A percentile compares a stretch with the other conserved stretches of the same genome.
Conservation (phyloP, 2,888 invertebrate genomes). For the Mythimna loreyi region DNA sequence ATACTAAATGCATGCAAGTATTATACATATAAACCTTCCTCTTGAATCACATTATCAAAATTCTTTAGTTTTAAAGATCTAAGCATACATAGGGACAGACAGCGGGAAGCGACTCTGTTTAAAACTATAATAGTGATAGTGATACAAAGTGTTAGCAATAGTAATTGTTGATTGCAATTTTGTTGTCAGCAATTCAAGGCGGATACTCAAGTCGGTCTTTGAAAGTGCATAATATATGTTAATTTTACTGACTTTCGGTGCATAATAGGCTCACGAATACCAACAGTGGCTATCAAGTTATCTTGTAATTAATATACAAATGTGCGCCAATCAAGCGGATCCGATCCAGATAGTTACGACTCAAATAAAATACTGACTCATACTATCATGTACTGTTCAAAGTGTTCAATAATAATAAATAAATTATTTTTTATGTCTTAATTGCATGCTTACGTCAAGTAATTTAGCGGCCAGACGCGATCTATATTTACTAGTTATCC, state of each 20-base stretch:
- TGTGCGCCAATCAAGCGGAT: constrained; percentile 30
- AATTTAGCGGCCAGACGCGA: not conserved
- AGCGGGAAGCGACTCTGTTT: too few species aligned
- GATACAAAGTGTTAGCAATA: too few species aligned
- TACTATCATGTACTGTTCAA: constrained; percentile 11
- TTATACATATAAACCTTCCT: too few species aligned
- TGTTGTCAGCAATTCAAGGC: not conserved
- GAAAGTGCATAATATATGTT: not conserved
- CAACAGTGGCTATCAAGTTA: constrained; percentile 33
- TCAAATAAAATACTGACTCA: constrained; percentile 15
- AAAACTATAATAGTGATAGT: not conserved
- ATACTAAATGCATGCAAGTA: too few species aligned
- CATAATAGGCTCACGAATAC: too few species aligned
- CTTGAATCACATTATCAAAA: too few species aligned
- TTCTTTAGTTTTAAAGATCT: too few species aligned
- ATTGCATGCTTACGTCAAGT: constrained; percentile 7
- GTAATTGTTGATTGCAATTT: not conserved
- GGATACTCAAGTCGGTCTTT: not conserved
- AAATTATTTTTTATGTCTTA: constrained; percentile 15
- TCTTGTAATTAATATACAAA: constrained; percentile 46
- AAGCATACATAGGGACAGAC: too few species aligned
- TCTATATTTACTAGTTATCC: not conserved
- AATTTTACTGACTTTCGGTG: not conserved
- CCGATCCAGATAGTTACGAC: constrained; percentile 30
- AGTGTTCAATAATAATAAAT: constrained; percentile 1